Percentiles rank a stretch among this genome's conserved stretches.
These are phyloP conservation scores for Butorides virescens DNA, from an alignment of 2,113 vertebrate genomes.

Conservation along the genomic window DNA sequence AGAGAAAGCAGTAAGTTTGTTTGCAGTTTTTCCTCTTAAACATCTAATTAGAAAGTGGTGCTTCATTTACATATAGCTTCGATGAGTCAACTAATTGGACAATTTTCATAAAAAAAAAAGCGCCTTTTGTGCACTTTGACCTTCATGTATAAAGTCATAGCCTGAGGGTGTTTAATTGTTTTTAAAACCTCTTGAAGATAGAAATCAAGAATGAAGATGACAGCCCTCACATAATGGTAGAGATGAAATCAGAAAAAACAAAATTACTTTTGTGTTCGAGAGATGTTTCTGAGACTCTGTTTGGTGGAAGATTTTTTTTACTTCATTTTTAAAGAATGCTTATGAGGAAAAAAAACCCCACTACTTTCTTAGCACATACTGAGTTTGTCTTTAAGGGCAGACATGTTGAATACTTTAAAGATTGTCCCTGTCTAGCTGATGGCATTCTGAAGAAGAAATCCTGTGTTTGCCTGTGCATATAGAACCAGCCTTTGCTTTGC, in stretches of 20 bases:
- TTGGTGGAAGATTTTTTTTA: background rate
- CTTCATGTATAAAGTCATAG: background rate
- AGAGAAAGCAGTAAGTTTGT: background rate
- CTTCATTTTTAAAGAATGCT: background rate
- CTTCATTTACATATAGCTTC: background rate
- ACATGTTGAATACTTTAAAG: background rate
- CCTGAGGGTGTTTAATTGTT: background rate
- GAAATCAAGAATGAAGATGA: background rate
- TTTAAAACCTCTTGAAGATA: constrained; percentile 2
- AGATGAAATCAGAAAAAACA: constrained; percentile 9
- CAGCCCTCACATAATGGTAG: background rate
- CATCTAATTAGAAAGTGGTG: background rate
- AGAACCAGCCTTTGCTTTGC: background rate
- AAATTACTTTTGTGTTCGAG: background rate
- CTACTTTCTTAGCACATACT: accelerated
- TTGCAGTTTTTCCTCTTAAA: background rate
- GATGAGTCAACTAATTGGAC: background rate
- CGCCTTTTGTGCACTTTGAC: background rate
- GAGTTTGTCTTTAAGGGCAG: background rate
- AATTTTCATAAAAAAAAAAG: background rate
- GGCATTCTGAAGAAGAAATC: background rate
- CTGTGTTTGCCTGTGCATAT: background rate
- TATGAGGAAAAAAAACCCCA: background rate
- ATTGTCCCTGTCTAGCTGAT: background rate
- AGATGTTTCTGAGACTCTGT: background rate